phyloP scores from a whole-genome alignment of 1,140 invertebrate genomes.

The Tetranychus urticae region DNA sequence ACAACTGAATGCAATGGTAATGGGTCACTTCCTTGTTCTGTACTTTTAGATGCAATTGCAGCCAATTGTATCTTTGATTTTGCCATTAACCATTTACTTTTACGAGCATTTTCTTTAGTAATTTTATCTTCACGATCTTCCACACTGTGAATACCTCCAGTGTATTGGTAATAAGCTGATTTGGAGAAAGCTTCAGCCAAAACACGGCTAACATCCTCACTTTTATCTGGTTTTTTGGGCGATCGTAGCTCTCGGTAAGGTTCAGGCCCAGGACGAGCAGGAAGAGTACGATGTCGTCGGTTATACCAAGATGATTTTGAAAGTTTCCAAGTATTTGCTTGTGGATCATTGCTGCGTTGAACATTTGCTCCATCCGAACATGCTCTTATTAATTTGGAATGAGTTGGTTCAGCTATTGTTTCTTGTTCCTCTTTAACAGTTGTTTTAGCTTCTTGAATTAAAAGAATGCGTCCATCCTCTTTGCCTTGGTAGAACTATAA shows the following conservation, averaged over 20 bases:
- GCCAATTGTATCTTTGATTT: background rate
- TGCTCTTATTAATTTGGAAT: no score
- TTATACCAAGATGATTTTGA: background rate
- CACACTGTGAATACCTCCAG: background rate
- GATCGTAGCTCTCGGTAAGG: no score
- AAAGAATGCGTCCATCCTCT: background rate
- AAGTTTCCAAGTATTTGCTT: no score
- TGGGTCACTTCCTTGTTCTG: background rate
- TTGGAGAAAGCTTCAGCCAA: background rate
- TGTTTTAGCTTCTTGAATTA: no score
- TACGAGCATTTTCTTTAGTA: background rate
- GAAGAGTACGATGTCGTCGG: background rate
- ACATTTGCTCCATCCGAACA: no score
- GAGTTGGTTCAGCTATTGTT: no score
- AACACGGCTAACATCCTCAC: background rate
- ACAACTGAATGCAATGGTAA: background rate
- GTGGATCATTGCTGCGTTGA: no score
- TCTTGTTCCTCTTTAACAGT: no score
- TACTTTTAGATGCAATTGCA: background rate
- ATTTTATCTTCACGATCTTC: background rate
- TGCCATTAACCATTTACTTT: background rate
- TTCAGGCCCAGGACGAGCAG: background rate
- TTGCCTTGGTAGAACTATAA: background rate
- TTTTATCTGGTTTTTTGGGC: background rate
- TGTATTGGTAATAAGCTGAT: background rate